These are phyloP conservation scores for Galbula dea DNA, from an alignment of 2,113 vertebrate species.

Conservation along the genomic window DNA sequence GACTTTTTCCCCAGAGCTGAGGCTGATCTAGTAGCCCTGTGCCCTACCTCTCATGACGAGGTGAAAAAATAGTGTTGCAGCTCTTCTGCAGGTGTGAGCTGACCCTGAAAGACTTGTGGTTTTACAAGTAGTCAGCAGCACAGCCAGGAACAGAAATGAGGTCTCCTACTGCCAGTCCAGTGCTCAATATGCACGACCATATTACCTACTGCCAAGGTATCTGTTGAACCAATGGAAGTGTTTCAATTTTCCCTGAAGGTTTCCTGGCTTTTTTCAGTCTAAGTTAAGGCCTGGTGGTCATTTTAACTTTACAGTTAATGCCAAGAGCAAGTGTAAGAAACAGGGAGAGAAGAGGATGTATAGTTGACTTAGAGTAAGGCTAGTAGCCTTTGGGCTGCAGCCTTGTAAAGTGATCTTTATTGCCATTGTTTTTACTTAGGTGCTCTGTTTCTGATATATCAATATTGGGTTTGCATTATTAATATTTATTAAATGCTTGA, in stretches of 20 bases:
- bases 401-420: neutral
- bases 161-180: neutral
- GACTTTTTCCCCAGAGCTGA: neutral
- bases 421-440: neutral
- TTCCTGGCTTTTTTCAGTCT: neutral
- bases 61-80: neutral
- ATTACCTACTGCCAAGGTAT: neutral
- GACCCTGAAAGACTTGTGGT: neutral
- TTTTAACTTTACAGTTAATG: neutral
- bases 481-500: constrained; percentile 46
- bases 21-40: neutral
- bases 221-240: neutral
- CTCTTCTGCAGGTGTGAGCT: neutral
- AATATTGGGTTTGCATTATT: constrained; percentile 34
- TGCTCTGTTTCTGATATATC: neutral
- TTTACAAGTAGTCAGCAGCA: neutral
- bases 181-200: fast-evolving
- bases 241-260: neutral
- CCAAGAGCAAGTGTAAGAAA: neutral
- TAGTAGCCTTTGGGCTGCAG: neutral
- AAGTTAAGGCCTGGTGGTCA: neutral
- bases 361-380: neutral
- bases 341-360: neutral
- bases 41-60: neutral
- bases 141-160: neutral